phyloP scores from a whole-genome alignment of 2,113 vertebrate genomes.

The Megaptera novaeangliae region DNA sequence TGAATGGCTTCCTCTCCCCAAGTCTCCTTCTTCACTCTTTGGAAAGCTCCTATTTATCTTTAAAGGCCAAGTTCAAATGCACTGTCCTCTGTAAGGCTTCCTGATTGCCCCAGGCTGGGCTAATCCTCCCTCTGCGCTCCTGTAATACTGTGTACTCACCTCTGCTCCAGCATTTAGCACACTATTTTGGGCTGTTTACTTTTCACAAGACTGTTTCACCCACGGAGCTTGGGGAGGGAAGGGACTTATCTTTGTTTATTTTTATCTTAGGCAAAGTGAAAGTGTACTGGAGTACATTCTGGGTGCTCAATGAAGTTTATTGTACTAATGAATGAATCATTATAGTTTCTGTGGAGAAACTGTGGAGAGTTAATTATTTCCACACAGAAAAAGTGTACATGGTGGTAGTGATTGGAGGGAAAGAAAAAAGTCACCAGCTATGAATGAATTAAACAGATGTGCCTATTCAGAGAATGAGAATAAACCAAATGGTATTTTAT shows the following conservation, averaged over 20 bases:
- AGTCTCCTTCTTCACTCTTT: not conserved
- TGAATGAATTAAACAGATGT: not conserved
- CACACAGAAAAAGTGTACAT: not conserved
- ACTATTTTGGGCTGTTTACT: slow-evolving; percentile 23
- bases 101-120: not conserved
- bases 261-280: not conserved
- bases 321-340: not conserved
- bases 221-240: not conserved
- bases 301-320: not conserved
- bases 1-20: not conserved
- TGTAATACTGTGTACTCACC: not conserved
- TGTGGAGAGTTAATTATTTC: not conserved
- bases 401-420: not conserved
- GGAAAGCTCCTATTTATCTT: not conserved
- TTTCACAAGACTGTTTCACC: not conserved
- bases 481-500: not conserved
- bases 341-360: slow-evolving; percentile 24
- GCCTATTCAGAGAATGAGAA: not conserved
- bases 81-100: not conserved
- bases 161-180: not conserved
- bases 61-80: not conserved
- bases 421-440: not conserved
- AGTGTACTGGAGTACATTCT: not conserved
- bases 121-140: not conserved
- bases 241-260: not conserved